phyloP scores from a whole-genome alignment of 2,113 vertebrate species.

The Nesoenas mayeri region DNA sequence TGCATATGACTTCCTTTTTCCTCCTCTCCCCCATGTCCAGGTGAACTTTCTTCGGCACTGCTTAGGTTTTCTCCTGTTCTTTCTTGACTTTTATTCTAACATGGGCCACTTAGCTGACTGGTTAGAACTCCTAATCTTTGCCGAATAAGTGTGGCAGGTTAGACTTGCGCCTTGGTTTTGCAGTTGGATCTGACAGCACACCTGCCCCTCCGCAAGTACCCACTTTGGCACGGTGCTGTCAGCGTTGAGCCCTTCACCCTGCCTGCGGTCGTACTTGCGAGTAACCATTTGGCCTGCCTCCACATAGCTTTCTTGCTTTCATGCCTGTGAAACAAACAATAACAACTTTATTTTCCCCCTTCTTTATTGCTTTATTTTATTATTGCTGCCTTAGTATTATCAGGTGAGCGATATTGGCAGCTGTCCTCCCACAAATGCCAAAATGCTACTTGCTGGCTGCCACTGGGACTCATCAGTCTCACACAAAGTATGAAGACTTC shows the following conservation, averaged over 20 bases:
- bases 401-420: neutral
- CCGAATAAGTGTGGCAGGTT: neutral
- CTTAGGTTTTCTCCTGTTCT: neutral
- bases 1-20: neutral
- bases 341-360: neutral
- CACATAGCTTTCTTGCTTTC: neutral
- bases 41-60: neutral
- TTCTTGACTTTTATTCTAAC: neutral
- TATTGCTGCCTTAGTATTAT: neutral
- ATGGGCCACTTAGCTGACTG: neutral
- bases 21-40: neutral
- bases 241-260: fast-evolving
- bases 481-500: neutral
- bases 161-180: neutral
- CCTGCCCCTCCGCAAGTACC: neutral
- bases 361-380: neutral
- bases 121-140: neutral
- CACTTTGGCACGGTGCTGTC: neutral
- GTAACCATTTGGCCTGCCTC: neutral
- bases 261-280: neutral
- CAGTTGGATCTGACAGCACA: fast-evolving
- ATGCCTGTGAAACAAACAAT: neutral
- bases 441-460: neutral
- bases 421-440: neutral
- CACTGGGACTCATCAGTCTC: neutral